These are phyloP conservation scores for Microplitis mediator DNA, from an alignment of 1,140 invertebrate species.

Conservation along the genomic window DNA sequence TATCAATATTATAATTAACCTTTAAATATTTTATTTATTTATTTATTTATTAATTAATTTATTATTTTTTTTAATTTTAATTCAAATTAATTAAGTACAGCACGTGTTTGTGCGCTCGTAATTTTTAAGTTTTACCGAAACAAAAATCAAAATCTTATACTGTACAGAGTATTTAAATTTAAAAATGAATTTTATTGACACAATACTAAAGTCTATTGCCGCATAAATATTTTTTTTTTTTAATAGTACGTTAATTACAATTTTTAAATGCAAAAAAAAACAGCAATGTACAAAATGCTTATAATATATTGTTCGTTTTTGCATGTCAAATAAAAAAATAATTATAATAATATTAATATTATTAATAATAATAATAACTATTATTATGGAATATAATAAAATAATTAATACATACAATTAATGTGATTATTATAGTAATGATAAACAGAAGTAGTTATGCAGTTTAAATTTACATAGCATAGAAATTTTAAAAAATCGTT, in stretches of 20 bases:
- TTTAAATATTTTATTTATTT: slow-evolving; percentile 11
- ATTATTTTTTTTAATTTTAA: neutral
- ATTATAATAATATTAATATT: neutral
- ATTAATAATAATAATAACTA: neutral
- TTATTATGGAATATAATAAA: neutral
- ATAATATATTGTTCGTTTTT: neutral
- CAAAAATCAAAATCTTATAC: neutral
- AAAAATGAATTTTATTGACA: neutral
- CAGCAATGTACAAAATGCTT: neutral
- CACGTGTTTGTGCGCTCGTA: neutral
- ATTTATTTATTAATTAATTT: neutral
- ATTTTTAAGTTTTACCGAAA: neutral
- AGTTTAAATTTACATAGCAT: no score
- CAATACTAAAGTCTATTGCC: slow-evolving; percentile 3
- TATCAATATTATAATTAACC: slow-evolving; percentile 28
- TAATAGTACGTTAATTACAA: slow-evolving; percentile 21
- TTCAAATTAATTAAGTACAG: neutral
- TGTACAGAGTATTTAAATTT: slow-evolving; percentile 27
- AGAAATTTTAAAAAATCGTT: no score
- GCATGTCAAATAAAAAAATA: neutral
- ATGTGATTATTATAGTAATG: slow-evolving; percentile 3
- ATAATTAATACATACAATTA: slow-evolving; percentile 10
- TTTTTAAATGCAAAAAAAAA: neutral
- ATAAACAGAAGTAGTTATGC: no score
- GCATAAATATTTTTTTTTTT: neutral